phyloP scores from a whole-genome alignment of 2,113 vertebrate genomes.

The rat (Rattus norvegicus) region DNA sequence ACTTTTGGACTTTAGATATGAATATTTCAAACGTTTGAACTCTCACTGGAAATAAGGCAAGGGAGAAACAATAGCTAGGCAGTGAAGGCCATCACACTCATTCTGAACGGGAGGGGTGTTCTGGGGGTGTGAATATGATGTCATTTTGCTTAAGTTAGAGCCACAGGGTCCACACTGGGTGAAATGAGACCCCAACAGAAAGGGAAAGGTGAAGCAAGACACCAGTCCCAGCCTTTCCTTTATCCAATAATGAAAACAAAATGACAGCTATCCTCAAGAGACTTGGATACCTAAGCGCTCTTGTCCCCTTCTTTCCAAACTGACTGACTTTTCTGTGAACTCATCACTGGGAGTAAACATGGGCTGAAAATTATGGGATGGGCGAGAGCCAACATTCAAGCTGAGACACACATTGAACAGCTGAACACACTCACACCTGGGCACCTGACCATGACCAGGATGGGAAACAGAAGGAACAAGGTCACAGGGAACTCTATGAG shows the following conservation, averaged over 20 bases:
- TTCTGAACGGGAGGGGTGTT: background rate
- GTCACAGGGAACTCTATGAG: background rate
- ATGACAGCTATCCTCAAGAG: background rate
- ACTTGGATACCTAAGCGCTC: fast-evolving
- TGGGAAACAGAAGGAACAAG: background rate
- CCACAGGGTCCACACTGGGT: fast-evolving
- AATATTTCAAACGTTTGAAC: no score
- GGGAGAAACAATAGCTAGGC: background rate
- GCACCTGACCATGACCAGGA: background rate
- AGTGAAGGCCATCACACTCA: background rate
- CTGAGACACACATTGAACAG: background rate
- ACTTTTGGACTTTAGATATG: background rate
- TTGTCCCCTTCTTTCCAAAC: background rate
- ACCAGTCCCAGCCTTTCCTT: background rate
- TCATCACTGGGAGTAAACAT: background rate
- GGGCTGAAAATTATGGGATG: background rate
- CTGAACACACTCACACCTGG: no score
- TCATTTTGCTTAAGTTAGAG: background rate
- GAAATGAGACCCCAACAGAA: background rate
- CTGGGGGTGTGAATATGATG: background rate
- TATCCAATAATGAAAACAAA: background rate
- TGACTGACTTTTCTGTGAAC: background rate
- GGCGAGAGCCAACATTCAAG: background rate
- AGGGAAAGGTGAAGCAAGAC: background rate
- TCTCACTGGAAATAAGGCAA: background rate